Percentiles rank a stretch among this genome's conserved stretches.
Conservation (phyloP, 1,140 invertebrate genomes). For the Sesamia nonagrioides region DNA sequence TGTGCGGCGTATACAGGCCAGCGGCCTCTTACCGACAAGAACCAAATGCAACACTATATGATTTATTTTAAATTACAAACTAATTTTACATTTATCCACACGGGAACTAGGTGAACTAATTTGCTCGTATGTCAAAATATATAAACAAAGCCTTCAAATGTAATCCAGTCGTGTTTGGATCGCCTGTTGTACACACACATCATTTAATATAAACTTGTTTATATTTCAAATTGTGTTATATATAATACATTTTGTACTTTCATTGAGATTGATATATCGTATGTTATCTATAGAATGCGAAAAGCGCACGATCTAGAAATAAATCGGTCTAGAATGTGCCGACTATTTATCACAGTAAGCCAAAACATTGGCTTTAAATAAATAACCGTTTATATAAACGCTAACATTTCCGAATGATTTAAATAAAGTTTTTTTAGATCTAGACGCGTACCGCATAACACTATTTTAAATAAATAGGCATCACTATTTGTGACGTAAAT, state of each 20-base stretch:
- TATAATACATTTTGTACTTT: constrained; percentile 17
- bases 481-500: constrained; percentile 40
- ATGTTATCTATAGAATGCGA: neutral
- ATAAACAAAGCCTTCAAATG: constrained; percentile 31
- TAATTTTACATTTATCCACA: constrained; percentile 21
- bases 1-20: constrained; percentile 29
- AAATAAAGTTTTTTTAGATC: constrained; percentile 38
- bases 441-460: constrained; percentile 39
- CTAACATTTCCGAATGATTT: constrained; percentile 29
- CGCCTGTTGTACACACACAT: constrained; percentile 11
- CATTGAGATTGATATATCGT: neutral
- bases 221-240: constrained; percentile 1
- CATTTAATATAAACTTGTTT: constrained; percentile 29
- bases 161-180: constrained; percentile 32
- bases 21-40: constrained; percentile 34
- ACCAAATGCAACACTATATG: constrained; percentile 51
- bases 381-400: constrained; percentile 26
- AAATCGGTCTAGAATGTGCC: neutral
- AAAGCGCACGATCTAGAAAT: constrained; percentile 21
- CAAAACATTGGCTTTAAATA: constrained; percentile 37
- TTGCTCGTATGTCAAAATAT: constrained; percentile 43
- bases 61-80: constrained; percentile 48
- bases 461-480: constrained; percentile 33
- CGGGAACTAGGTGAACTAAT: constrained; percentile 27
- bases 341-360: constrained; percentile 29